These are phyloP conservation scores for Cichladusa arquata DNA, from an alignment of 2,113 vertebrate species.

Conservation along the genomic window DNA sequence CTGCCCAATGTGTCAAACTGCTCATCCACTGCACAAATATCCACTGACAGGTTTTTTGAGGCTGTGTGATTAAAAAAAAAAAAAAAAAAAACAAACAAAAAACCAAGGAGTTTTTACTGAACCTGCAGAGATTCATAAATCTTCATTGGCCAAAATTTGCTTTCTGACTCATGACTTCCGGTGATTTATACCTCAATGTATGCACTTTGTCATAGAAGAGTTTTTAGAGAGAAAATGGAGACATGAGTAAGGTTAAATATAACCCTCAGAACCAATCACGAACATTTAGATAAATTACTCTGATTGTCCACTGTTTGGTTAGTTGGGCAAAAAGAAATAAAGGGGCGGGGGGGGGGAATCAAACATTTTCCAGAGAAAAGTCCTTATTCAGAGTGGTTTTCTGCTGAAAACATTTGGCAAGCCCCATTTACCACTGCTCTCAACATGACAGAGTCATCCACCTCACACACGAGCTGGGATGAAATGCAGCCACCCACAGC, in stretches of 20 bases:
- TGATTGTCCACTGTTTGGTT: neutral
- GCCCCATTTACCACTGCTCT: neutral
- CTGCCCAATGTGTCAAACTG: neutral
- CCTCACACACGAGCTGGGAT: neutral
- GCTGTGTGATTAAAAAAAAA: neutral
- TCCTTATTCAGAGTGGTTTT: neutral
- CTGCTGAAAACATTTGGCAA: neutral
- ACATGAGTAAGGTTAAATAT: neutral
- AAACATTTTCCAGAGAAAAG: neutral
- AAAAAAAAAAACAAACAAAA: neutral
- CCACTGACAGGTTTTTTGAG: neutral
- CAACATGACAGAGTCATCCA: neutral
- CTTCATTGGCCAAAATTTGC: neutral
- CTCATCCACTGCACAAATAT: neutral
- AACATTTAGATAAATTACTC: neutral
- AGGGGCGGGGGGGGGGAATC: no score
- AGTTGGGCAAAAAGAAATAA: neutral
- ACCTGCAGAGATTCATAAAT: neutral
- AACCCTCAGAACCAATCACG: neutral
- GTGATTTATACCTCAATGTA: neutral
- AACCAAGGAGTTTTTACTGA: neutral
- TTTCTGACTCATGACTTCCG: neutral
- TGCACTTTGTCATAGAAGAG: neutral
- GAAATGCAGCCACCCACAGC: neutral
- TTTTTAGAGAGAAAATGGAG: neutral